Evolutionary conservation across 2,888 invertebrate species (phyloP).

Genomic region (Drosophila greeni): DNA sequence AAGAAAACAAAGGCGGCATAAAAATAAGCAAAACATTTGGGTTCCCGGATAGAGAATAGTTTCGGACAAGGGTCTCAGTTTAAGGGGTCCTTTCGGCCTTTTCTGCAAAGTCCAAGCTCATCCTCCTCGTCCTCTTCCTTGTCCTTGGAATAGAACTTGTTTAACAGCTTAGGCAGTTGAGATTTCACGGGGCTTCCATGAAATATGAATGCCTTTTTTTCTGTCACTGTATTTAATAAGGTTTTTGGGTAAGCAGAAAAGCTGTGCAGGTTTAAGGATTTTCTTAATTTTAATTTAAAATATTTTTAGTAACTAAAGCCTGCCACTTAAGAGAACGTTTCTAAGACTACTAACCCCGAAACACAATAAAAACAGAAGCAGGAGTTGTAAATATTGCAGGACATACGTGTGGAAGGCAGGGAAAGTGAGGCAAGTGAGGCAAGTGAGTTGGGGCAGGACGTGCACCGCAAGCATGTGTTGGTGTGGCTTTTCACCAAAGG

Average conservation of each 20-base stretch:
- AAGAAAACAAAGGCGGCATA: conserved; percentile 46
- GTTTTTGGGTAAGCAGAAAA: too few relatives aligned
- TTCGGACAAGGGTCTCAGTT: conserved; percentile 32
- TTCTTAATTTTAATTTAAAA: background rate
- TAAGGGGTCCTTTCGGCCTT: background rate
- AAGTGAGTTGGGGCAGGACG: background rate
- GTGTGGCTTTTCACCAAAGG: background rate
- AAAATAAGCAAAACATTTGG: conserved; percentile 38
- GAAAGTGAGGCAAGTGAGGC: too few relatives aligned
- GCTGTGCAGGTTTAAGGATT: too few relatives aligned
- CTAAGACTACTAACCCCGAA: conserved; percentile 18
- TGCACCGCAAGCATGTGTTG: conserved; percentile 1
- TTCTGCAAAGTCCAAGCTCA: conserved; percentile 2
- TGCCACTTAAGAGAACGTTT: background rate
- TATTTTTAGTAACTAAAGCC: background rate
- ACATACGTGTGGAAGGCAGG: conserved; percentile 42
- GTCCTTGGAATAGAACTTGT: conserved; percentile 26
- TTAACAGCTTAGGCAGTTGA: conserved; percentile 42
- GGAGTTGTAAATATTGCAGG: conserved; percentile 41
- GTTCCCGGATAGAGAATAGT: conserved; percentile 34
- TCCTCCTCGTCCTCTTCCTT: too few relatives aligned
- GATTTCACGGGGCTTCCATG: conserved; percentile 32
- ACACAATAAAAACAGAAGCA: conserved; percentile 41
- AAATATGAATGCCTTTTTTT: conserved; percentile 48
- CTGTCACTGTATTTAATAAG: background rate